Evolutionary conservation across 1,140 invertebrate species (phyloP), one percentile per base, ranked within the genome.

Genomic region (Eurosta solidaginis): DNA sequence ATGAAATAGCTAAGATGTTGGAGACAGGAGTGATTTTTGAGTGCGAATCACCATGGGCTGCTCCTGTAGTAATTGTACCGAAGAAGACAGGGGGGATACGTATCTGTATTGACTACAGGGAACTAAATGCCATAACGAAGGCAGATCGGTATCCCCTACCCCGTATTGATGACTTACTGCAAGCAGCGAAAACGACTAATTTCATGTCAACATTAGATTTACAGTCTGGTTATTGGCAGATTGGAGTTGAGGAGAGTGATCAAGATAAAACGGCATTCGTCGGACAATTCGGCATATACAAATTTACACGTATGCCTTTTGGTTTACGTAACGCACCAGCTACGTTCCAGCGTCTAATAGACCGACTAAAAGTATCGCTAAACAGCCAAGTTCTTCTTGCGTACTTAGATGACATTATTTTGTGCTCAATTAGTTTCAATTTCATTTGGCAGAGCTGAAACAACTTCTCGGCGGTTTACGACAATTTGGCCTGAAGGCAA

Each of bases 131-230:
- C 2, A 79, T 85, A 1, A 88, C 87, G 1, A 79, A 79, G 91
- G 10, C 91, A 90, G 3, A n/a, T 81, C 85, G 6, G 89, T n/a
- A n/a, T n/a, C n/a, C n/a, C n/a, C n/a, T n/a, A n/a, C n/a, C n/a
- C n/a, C n/a, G n/a, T n/a, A n/a, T 91, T 9, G 87, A 89, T 33
- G 87, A 90, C 12, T 79, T 85, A 2, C 77, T 92, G 27, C 82
- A 88, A 73, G 44, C 50, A 3, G 80, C 90, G 6, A 85, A 84
- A n/a, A 81, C 82, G 5, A 79, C 82, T 1, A 79, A 81, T 14
- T 89, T 81, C 27, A 90, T 90, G 79, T 83, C 83, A 4, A 86
- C 85, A 0, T 68, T 91, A 20, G 90, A 91, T 83, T 77, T 90
- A 7, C 81, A 78, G 3, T 78, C 83, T 81, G 86, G 88, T 9